A percentile compares a stretch with the other conserved stretches of the same genome.
Evolutionary conservation across 2,888 invertebrate genomes (phyloP).

Genomic region (Pseudeuparius sepicola): DNA sequence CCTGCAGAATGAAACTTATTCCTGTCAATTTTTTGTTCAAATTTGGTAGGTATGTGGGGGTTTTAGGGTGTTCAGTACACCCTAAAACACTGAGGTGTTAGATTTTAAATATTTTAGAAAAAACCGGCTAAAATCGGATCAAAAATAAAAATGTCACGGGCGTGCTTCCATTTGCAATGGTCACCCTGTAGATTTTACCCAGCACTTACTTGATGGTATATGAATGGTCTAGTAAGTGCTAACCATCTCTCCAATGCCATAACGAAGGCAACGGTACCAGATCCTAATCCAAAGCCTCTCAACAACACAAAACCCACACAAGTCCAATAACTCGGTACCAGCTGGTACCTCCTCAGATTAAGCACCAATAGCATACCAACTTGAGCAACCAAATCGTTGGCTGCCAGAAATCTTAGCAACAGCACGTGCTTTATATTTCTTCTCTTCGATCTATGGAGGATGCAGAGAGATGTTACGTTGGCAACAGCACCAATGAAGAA

Average conservation of each 20-base stretch:
- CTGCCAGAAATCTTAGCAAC: conserved; percentile 66
- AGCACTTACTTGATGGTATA: conserved; percentile 70
- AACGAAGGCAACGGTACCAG: conserved; percentile 78
- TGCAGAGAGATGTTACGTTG: conserved; percentile 65
- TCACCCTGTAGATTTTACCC: no score
- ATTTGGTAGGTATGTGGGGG: no score
- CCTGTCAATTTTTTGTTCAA: no score
- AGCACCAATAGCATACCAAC: conserved; percentile 68
- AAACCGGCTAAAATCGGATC: no score
- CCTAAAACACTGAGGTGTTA: no score
- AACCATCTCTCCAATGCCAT: conserved; percentile 84
- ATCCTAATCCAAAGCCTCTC: conserved; percentile 75
- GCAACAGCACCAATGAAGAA: conserved; percentile 62
- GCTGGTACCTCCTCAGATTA: conserved; percentile 44
- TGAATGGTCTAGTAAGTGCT: conserved; percentile 76
- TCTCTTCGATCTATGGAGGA: conserved; percentile 57
- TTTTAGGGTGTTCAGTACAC: no score
- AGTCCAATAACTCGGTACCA: conserved; percentile 41
- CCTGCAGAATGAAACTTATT: no score
- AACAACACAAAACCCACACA: conserved; percentile 63
- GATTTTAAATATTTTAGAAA: no score
- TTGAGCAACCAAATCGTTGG: conserved; percentile 69
- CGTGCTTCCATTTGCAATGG: no score
- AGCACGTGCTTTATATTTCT: conserved; percentile 73
- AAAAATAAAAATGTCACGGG: no score